Base-by-base conservation (phyloP, 2,888 invertebrate species). In the Crocallis elinguaria region DNA sequence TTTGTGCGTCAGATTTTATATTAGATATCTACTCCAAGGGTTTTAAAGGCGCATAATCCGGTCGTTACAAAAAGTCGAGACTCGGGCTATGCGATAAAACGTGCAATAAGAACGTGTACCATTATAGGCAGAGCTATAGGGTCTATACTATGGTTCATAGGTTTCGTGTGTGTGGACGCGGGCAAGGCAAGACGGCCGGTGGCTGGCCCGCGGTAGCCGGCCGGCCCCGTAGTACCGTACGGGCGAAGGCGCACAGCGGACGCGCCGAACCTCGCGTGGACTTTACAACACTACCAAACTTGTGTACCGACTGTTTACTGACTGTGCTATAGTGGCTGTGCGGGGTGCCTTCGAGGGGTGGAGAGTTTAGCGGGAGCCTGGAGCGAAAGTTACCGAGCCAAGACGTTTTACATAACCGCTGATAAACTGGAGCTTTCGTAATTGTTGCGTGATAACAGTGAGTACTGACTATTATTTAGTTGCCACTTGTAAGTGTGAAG, bases 361-460 rank as follows among this genome's bases (percentile, higher is more conserved):
- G 68, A 62, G 65, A 65, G 76, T 65, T 79, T 76, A 71, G 76
- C 80, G 84, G 84, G 85, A 84, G 72, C 66, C 73, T 72, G 73
- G 72, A 77, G 77, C 71, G 82, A 83, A 80, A 80, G 82, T 82
- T 71, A 72, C 64, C 60, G 64, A 23, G 23, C 35, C 25, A 36
- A 45, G 59, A 66, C 59, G 60, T 75, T 83, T 82, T 83, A 82
- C 76, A 77, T 83, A 83, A 84, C 74, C 68, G 65, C 81, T 82
- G 84, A 86, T 86, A 86, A 63, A 80, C 79, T 74, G 75, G 74
- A 77, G 74, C 80, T 84, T 84, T 84, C 76, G 81, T 82, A 81
- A 84, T 85, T 75, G 80, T 85, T 80, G 80, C 82, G 82, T 84
- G 88, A 88, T 88, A 88, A 86, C 82, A 86, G 90, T 90, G 75